Evolutionary conservation across 2,797 vertebrate species (phyloP).

Genomic region (Phrynocephalus guinanensis): DNA sequence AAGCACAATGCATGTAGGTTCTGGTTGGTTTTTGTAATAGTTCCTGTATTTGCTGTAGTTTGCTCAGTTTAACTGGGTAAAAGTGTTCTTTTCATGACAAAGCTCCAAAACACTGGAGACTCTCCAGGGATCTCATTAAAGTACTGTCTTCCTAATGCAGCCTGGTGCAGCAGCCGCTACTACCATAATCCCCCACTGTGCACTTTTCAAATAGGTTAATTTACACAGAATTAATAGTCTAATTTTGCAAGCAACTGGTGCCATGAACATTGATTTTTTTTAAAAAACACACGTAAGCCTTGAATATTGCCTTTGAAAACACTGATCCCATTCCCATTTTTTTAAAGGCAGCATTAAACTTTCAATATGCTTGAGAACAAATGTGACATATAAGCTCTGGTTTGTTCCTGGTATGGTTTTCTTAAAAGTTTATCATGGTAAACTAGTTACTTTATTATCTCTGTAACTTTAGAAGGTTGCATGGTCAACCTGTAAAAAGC

Average conservation of each 20-base stretch:
- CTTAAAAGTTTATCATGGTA: conserved; percentile 17
- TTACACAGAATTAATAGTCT: conserved; percentile 79
- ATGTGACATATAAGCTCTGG: not conserved
- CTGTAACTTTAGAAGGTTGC: conserved; percentile 13
- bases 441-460: conserved; percentile 46
- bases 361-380: conserved; percentile 13
- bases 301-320: conserved; percentile 44
- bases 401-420: conserved; percentile 48
- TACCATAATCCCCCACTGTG: conserved; percentile 65
- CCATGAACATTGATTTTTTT: conserved; percentile 62
- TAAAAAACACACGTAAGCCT: conserved; percentile 1
- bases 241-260: conserved; percentile 69
- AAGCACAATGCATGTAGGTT: conserved; percentile 24
- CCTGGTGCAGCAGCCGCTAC: conserved; percentile 61
- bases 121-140: conserved; percentile 80
- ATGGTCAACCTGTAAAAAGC: not conserved
- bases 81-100: conserved; percentile 67
- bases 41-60: conserved; percentile 1
- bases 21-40: conserved; percentile 54
- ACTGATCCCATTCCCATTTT: not conserved
- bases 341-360: conserved; percentile 44
- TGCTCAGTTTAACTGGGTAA: conserved; percentile 60
- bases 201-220: conserved; percentile 72
- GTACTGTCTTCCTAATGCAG: conserved; percentile 61
- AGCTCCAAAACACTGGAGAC: conserved; percentile 51